Evolutionary conservation across 2,797 vertebrate genomes (phyloP), one percentile per base, ranked within the genome.

Genomic region (Moxostoma hubbsi): DNA sequence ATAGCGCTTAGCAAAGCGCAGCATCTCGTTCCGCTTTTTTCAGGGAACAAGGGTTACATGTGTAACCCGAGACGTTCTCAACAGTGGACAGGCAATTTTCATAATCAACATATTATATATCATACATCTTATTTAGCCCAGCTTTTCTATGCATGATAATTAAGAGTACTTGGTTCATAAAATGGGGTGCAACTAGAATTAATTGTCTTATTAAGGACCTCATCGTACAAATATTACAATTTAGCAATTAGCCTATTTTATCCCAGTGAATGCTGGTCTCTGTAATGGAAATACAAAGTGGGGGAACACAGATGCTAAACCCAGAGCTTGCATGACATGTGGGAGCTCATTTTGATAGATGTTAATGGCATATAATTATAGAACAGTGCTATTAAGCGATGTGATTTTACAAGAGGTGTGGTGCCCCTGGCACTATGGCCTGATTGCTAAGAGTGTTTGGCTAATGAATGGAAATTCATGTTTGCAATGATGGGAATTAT

Each of bases 291-390:
- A 82, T 76, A 79, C 13, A 7, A 43, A 62, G 71, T 61, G 69
- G 75, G 77, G 63, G 66, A 57, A 88, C 83, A 90, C 83, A 88
- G 87, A 79, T 81, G 74, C 86, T 85, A 88, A 86, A 87, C 86
- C 88, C 84, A 9, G 77, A 73, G 83, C 88, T 89, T 80, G 85
- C 82, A 57, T 85, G 87, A 86, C 90, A 87, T 83, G 89, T 81
- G 86, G 89, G 85, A 90, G 88, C 90, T 88, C 86, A 88, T 90
- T 92, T 88, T 94, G 92, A 93, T 90, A 90, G 91, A 94, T 93
- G 91, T 89, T 93, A 94, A 94, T 93, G 91, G 88, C 75, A 89
- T 90, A 90, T 92, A 93, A 94, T 94, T 93, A 93, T 90, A 90
- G 88, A 91, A 91, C 88, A 85, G 85, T 86, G 88, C 92, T 91